A percentile compares a stretch with the other conserved stretches of the same genome.
phyloP scores from a whole-genome alignment of 2,888 invertebrate species.

The Eilema sororculum region DNA sequence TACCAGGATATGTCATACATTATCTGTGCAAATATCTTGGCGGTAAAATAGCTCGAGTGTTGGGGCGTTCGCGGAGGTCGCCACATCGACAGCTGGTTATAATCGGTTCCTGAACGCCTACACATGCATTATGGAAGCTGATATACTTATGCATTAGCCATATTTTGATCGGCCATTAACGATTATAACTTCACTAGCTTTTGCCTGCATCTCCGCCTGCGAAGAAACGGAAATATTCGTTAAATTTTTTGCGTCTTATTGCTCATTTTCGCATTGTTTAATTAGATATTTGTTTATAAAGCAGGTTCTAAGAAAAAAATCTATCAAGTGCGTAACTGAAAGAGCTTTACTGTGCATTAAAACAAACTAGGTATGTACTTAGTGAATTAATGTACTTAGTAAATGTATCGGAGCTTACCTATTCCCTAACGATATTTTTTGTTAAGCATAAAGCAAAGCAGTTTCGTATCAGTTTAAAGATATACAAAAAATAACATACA shows the following conservation, averaged over 20 bases:
- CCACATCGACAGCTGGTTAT: conserved; percentile 5
- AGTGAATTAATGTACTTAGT: no score
- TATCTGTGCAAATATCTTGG: not conserved
- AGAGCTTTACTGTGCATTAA: no score
- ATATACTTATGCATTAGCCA: not conserved
- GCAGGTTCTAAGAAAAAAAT: no score
- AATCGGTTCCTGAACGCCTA: conserved; percentile 9
- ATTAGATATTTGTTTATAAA: no score
- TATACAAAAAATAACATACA: no score
- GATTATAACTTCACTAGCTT: not conserved
- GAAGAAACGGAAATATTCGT: not conserved
- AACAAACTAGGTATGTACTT: no score
- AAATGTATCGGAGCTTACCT: no score
- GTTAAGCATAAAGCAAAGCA: no score
- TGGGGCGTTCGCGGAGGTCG: conserved; percentile 5
- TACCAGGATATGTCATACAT: not conserved
- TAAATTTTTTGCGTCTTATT: not conserved
- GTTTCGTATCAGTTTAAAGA: no score
- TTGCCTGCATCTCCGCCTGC: not conserved
- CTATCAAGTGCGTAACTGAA: no score
- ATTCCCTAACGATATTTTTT: no score
- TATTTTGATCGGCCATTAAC: conserved; percentile 1
- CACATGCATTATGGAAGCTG: not conserved
- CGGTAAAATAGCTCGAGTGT: not conserved
- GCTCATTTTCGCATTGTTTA: not conserved